Base-by-base conservation (phyloP, 2,113 vertebrate genomes). In the Cercopithecus mona region DNA sequence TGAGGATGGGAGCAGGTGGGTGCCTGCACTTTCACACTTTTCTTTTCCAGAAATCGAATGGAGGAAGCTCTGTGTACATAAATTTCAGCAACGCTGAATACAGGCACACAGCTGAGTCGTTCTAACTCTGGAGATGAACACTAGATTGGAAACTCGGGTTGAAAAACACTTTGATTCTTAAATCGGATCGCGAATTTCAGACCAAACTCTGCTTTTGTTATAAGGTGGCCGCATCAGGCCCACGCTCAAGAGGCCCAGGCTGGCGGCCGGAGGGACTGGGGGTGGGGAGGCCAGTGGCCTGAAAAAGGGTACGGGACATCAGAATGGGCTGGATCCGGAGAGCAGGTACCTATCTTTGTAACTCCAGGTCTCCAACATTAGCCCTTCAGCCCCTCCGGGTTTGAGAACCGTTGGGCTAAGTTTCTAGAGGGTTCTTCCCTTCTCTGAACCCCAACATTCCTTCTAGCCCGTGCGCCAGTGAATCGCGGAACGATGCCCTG, bases 161-260 rank as follows among this genome's bases (percentile, higher is more conserved):
- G 59, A 82, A 94, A 93, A 76, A 78, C 52, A 30, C 18, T 57
- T 82, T n/a, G 48, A 61, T 80, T 68, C 48, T 61, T 84, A 64
- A 70, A 32, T 57, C 0, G 2, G 40, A 45, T 94, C 13, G 25
- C 7, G 3, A 81, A 92, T 78, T 89, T 66, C 48, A 57, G 17
- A 68, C 10, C 35, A 92, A 76, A 64, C 25, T 23, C 6, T 1
- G 22, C 38, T 81, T 23, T 61, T 20, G 4, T 43, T 43, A 82
- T 27, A 66, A 78, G 1, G 30, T 55, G 55, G n/a, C 9, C 35
- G 4, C 3, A 1, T 72, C 43, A 35, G n/a, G 40, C 13, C 2
- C 0, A 2, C 10, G 11, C 22, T 72, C 1, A 3, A 0, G 4
- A 81, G 22, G 2, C 75, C 8, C 1, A 10, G 16, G 11, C 23